A percentile compares a stretch with the other conserved stretches of the same genome.
These are phyloP conservation scores for Fringilla coelebs DNA, from an alignment of 2,797 vertebrate species.

Conservation along the genomic window DNA sequence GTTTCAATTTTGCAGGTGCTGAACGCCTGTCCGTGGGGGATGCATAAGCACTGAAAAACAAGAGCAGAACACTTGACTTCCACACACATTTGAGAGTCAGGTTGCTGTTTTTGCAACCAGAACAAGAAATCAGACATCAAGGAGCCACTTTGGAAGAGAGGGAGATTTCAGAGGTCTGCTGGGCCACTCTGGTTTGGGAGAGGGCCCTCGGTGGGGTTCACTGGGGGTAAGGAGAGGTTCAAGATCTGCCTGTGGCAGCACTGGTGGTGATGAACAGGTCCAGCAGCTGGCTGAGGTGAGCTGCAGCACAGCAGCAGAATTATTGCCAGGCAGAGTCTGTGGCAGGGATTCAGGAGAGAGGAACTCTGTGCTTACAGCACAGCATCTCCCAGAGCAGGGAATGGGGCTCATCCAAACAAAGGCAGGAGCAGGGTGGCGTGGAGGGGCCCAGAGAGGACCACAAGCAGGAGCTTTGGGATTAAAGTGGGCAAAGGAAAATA, in stretches of 20 bases:
- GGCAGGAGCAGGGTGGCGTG: not conserved
- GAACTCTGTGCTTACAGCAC: not conserved
- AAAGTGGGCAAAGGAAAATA: not conserved
- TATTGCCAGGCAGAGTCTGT: not conserved
- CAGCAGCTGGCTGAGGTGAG: not conserved
- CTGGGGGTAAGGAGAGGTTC: not conserved
- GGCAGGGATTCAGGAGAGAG: fast-evolving
- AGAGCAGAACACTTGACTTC: not conserved
- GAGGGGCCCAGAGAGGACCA: not conserved
- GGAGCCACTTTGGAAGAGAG: not conserved
- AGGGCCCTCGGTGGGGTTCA: not conserved
- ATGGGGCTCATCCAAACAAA: not conserved
- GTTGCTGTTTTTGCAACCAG: not conserved
- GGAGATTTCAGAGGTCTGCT: not conserved
- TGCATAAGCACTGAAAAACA: not conserved
- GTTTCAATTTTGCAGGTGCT: not conserved
- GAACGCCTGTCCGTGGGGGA: not conserved
- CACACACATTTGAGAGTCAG: not conserved
- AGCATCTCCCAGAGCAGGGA: not conserved
- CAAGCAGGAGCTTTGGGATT: not conserved
- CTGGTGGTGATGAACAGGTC: too few species aligned
- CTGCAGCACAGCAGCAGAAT: not conserved
- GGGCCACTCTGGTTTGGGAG: not conserved
- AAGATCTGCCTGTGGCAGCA: fast-evolving
- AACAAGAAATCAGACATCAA: not conserved